Evolutionary conservation across 2,888 invertebrate species (phyloP).

Genomic region (Mesorhabditis belari): DNA sequence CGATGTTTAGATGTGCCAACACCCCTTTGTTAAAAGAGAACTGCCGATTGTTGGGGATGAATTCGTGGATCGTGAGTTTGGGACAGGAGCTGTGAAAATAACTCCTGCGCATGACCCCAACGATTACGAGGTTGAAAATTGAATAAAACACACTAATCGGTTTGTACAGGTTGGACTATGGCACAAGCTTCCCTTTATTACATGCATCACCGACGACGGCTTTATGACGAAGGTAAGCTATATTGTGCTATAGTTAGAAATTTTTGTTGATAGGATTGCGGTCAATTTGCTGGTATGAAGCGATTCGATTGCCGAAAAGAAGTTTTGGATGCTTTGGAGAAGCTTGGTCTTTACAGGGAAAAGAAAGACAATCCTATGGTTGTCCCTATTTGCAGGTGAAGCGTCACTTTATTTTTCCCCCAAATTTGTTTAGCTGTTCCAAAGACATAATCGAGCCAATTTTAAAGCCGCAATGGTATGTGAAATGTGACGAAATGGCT

Average conservation of each 20-base stretch:
- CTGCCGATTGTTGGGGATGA: constrained; percentile 84
- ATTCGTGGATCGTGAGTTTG: constrained; percentile 88
- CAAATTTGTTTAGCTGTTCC: constrained; percentile 69
- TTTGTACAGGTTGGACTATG: constrained; percentile 66
- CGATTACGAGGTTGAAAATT: constrained; percentile 92
- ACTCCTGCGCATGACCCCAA: constrained; percentile 95
- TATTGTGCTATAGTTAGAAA: not conserved
- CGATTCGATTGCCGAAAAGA: constrained; percentile 57
- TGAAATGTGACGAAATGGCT: constrained; percentile 79
- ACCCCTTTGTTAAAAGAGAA: constrained; percentile 78
- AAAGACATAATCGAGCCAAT: constrained; percentile 95
- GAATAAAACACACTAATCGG: too few relatives aligned
- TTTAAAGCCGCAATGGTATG: constrained; percentile 93
- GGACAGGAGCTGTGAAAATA: constrained; percentile 96
- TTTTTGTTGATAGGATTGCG: constrained; percentile 21
- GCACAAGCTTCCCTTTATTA: constrained; percentile 77
- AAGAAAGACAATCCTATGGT: constrained; percentile 88
- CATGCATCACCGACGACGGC: constrained; percentile 86
- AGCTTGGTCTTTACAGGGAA: constrained; percentile 69
- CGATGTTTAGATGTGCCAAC: constrained; percentile 70
- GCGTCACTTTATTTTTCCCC: too few relatives aligned
- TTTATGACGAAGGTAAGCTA: constrained; percentile 61
- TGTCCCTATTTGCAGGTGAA: constrained; percentile 70
- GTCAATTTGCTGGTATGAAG: constrained; percentile 39
- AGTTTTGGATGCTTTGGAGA: constrained; percentile 71